Evolutionary conservation across 1,140 invertebrate genomes (phyloP).

Genomic region (Grapholita molesta): DNA sequence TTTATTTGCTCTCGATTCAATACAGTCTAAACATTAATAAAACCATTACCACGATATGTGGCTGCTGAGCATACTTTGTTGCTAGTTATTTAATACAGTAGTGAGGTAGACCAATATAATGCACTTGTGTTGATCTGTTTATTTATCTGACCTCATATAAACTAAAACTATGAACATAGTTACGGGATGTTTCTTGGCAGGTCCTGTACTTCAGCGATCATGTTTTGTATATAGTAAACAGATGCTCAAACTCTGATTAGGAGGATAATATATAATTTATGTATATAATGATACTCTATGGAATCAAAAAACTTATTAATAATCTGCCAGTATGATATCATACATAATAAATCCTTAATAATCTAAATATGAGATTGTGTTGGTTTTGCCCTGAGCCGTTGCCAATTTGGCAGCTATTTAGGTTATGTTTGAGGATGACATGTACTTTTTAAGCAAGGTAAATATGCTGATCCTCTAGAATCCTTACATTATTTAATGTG

Average conservation of each 20-base stretch:
- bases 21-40: background rate
- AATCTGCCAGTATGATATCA: background rate
- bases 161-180: background rate
- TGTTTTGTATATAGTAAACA: background rate
- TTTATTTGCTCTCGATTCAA: slow-evolving; percentile 39
- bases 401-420: background rate
- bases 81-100: background rate
- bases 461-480: background rate
- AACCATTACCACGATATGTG: background rate
- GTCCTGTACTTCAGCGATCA: background rate
- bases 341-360: background rate
- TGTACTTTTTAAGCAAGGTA: background rate
- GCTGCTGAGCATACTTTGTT: background rate
- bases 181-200: background rate
- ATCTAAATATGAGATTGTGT: background rate
- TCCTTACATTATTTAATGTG: background rate
- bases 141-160: background rate
- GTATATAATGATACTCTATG: background rate
- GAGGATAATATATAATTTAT: background rate
- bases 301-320: background rate
- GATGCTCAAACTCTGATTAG: background rate
- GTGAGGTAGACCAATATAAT: background rate
- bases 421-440: background rate
- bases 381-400: background rate
- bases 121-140: background rate